Conservation (phyloP, 2,888 invertebrate species). For the Hetaerina titia region DNA sequence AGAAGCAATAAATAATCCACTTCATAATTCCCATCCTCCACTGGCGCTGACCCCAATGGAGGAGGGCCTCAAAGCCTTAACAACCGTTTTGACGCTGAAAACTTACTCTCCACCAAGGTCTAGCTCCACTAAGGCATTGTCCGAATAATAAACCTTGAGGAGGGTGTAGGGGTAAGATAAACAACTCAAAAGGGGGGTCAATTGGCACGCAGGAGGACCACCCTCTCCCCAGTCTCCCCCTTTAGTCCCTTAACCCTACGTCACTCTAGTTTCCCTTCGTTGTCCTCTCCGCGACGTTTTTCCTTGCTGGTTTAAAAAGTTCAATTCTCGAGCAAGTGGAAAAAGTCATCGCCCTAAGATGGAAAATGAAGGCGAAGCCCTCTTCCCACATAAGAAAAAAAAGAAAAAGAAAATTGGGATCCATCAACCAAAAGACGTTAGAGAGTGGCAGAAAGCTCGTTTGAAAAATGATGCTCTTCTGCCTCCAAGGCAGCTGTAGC, state of each 20-base stretch:
- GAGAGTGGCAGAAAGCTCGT: conserved; percentile 16
- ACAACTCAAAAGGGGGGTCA: not conserved
- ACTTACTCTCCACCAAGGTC: not conserved
- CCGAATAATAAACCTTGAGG: not conserved
- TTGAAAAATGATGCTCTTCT: conserved; percentile 55
- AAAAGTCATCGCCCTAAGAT: not conserved
- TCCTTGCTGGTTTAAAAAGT: not conserved
- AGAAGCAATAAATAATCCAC: conserved; percentile 19
- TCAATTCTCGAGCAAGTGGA: not conserved
- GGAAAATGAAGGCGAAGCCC: not conserved
- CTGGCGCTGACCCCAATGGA: not conserved
- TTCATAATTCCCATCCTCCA: not conserved
- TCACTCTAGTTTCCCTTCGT: not conserved
- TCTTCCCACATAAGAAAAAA: not conserved
- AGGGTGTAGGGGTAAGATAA: not conserved
- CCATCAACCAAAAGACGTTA: conserved; percentile 21
- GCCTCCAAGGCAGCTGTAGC: not conserved
- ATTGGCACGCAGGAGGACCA: not conserved
- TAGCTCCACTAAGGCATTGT: not conserved
- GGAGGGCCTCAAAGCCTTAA: not conserved
- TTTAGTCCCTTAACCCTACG: not conserved
- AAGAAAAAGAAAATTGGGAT: not conserved
- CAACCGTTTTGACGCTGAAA: not conserved
- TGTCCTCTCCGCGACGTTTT: not conserved
- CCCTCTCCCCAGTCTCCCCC: not conserved